Percentiles rank a stretch among this genome's conserved stretches.
phyloP scores from a whole-genome alignment of 2,113 vertebrate genomes.

The Macquaria australasica region DNA sequence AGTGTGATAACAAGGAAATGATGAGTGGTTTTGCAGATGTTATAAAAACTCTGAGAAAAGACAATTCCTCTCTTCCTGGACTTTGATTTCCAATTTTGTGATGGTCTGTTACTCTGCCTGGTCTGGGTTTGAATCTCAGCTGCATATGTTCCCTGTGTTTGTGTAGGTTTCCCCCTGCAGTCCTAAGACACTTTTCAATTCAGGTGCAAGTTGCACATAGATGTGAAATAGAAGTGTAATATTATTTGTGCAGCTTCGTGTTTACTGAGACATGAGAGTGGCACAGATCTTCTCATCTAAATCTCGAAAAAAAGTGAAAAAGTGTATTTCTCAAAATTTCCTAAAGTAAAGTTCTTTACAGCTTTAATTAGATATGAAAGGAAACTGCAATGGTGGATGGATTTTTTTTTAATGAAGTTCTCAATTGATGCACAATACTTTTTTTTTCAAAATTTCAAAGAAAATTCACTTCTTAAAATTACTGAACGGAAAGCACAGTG shows the following conservation, averaged over 20 bases:
- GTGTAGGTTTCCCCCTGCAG: background rate
- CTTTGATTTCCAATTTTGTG: constrained; percentile 28
- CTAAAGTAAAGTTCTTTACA: background rate
- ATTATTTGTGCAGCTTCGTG: background rate
- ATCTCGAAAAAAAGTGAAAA: background rate
- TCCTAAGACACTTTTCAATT: background rate
- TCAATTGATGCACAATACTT: background rate
- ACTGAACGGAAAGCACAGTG: background rate
- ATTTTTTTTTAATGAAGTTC: background rate
- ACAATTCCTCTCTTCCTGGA: background rate
- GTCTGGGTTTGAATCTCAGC: constrained; percentile 19
- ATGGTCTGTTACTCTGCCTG: constrained; percentile 38
- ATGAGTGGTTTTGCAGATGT: constrained; percentile 32
- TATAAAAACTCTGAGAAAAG: constrained; percentile 15
- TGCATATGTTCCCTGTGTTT: background rate
- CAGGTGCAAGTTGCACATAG: background rate
- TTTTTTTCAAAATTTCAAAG: background rate
- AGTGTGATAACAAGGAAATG: constrained; percentile 15
- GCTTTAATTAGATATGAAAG: background rate
- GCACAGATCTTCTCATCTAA: background rate
- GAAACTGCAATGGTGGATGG: background rate
- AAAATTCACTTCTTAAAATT: background rate
- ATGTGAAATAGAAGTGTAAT: background rate
- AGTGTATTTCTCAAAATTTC: background rate
- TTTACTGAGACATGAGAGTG: background rate